Base-by-base conservation (phyloP, 2,797 vertebrate genomes). In the Bradypodion pumilum region DNA sequence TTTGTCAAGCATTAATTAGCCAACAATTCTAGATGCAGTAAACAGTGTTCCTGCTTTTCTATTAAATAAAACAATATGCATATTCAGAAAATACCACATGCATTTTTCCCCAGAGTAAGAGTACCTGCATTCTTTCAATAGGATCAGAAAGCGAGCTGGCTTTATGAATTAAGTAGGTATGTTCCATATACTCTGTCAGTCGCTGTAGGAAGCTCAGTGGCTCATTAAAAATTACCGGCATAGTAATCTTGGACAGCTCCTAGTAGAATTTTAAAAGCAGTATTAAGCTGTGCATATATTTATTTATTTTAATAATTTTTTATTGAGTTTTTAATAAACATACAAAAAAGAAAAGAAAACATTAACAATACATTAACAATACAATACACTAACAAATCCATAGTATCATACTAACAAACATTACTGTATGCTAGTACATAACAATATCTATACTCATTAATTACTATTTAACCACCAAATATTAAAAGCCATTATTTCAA, bases 181-280 rank as follows among this genome's bases (percentile, higher is more conserved):
- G 99, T 93, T 99, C 98, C 99, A 99, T 99, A 78, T 99, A 99
- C 80, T 99, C 99, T 0, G 97, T 97, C 23, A 99, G 94, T 12
- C 98, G 96, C 94, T 99, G 99, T 0, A 99, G 97, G 93, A 99
- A 99, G 94, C 99, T 99, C 94, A 99, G 93, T 0, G 99, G 99
- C 94, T 99, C 99, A 1, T 99, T 99, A 94, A 99, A 98, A 86
- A 98, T 96, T 78, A 99, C 98, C 0, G 99, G 99, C 99, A 99
- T 99, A 59, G 99, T 98, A 90, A 99, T 99, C 96, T 99, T 99
- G 66, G 99, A 99, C 82, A 99, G 69, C 92, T 99, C 98, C 99
- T 99, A 92, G 83, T 25, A 86, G 42, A 68, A 89, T 81, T 90
- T 86, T 90, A 88, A 86, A 87, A 86, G 19, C 46, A 1, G 40